These are phyloP conservation scores for Euura saliciscinereae DNA, from an alignment of 1,140 invertebrate species.

Conservation along the genomic window DNA sequence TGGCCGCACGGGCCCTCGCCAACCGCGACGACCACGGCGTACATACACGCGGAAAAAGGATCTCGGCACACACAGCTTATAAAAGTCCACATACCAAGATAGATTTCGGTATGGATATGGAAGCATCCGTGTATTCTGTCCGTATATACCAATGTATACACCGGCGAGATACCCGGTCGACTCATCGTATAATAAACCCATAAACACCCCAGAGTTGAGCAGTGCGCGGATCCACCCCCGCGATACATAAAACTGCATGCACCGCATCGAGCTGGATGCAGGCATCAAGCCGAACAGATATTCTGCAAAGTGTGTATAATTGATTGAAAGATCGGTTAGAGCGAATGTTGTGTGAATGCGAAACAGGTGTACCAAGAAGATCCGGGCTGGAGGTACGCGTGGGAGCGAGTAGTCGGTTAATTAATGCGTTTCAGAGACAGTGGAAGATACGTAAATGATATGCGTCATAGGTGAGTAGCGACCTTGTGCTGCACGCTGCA, in stretches of 20 bases:
- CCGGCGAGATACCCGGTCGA: conserved; percentile 32
- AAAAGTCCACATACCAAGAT: conserved; percentile 17
- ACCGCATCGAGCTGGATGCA: not conserved
- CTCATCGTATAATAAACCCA: conserved; percentile 59
- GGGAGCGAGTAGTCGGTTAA: not conserved
- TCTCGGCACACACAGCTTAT: conserved; percentile 32
- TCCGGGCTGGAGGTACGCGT: too few species aligned
- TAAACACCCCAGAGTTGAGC: conserved; percentile 48
- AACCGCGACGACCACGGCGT: conserved; percentile 15
- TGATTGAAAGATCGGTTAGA: too few species aligned
- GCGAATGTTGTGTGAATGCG: too few species aligned
- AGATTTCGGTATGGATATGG: conserved; percentile 14
- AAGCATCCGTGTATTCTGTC: not conserved
- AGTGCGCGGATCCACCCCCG: conserved; percentile 15
- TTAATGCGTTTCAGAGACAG: conserved; percentile 4
- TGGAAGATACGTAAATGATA: conserved; percentile 11
- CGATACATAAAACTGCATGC: conserved; percentile 13
- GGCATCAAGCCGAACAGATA: not conserved
- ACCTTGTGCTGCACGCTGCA: conserved; percentile 6
- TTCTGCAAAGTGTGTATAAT: too few species aligned
- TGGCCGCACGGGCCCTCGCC: conserved; percentile 26
- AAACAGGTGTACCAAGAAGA: too few species aligned
- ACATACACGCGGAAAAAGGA: conserved; percentile 28
- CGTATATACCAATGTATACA: conserved; percentile 19
- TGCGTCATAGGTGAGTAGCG: conserved; percentile 5